phyloP scores from a whole-genome alignment of 2,113 vertebrate genomes.

The Austrofundulus limnaeus region DNA sequence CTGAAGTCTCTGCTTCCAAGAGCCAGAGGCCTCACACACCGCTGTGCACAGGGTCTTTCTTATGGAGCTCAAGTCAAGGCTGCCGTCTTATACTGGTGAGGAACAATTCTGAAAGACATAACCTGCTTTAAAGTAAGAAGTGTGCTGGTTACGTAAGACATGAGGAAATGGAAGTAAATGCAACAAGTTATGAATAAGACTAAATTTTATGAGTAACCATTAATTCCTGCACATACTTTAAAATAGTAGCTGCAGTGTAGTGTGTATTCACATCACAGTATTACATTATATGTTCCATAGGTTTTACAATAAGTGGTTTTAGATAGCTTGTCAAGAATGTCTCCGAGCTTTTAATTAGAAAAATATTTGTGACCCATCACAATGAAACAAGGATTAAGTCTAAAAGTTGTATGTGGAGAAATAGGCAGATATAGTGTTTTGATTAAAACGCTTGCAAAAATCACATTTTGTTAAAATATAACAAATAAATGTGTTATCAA shows the following conservation, averaged over 20 bases:
- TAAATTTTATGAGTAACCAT: background rate
- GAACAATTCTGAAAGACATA: background rate
- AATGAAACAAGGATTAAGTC: no score
- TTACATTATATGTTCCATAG: accelerated
- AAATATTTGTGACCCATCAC: no score
- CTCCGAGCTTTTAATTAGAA: no score
- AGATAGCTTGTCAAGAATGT: background rate
- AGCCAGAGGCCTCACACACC: slow-evolving; percentile 60
- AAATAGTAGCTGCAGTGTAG: background rate
- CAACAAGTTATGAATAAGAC: background rate
- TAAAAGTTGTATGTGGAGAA: no score
- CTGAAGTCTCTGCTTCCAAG: slow-evolving; percentile 69
- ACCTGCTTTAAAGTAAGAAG: background rate
- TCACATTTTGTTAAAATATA: no score
- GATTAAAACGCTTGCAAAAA: no score
- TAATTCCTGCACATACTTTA: background rate
- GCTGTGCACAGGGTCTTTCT: slow-evolving; percentile 65
- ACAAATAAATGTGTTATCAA: no score
- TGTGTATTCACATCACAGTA: background rate
- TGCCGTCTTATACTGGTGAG: slow-evolving; percentile 80
- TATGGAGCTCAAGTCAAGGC: slow-evolving; percentile 69
- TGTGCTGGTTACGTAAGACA: background rate
- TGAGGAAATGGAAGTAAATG: background rate
- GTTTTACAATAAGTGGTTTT: background rate
- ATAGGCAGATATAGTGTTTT: no score